phyloP scores from a whole-genome alignment of 2,888 invertebrate species.

The Patella ulyssiponensis region DNA sequence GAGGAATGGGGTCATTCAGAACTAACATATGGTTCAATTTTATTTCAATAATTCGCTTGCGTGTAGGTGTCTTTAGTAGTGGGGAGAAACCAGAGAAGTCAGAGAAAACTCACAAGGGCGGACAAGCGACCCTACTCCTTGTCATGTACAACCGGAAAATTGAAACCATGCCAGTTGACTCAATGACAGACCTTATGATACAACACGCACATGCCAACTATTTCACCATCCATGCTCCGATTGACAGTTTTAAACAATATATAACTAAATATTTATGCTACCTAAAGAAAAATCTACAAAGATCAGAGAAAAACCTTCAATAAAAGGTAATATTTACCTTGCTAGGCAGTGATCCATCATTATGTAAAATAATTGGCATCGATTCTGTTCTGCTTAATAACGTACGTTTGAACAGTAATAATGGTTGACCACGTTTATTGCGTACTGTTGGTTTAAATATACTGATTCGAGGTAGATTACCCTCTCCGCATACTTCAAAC shows the following conservation, averaged over 20 bases:
- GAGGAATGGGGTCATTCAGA: neutral
- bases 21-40: too few relatives aligned
- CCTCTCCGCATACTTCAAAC: constrained; percentile 72
- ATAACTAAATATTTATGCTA: too few relatives aligned
- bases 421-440: constrained; percentile 71
- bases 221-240: neutral
- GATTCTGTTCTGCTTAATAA: constrained; percentile 64
- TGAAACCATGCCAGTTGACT: too few relatives aligned
- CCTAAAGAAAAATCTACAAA: too few relatives aligned
- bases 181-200: too few relatives aligned
- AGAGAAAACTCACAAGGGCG: too few relatives aligned
- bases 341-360: constrained; percentile 71
- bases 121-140: too few relatives aligned
- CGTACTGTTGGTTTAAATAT: constrained; percentile 67
- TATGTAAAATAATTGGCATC: constrained; percentile 65
- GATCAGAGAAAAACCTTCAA: neutral
- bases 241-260: neutral
- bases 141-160: too few relatives aligned
- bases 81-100: too few relatives aligned
- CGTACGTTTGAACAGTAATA: constrained; percentile 69
- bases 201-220: too few relatives aligned
- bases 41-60: too few relatives aligned
- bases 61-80: too few relatives aligned
- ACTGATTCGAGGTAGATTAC: constrained; percentile 70
- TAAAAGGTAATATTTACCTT: constrained; percentile 57